Base-by-base conservation (phyloP, 2,797 vertebrate species). In the Carcharodon carcharias region DNA sequence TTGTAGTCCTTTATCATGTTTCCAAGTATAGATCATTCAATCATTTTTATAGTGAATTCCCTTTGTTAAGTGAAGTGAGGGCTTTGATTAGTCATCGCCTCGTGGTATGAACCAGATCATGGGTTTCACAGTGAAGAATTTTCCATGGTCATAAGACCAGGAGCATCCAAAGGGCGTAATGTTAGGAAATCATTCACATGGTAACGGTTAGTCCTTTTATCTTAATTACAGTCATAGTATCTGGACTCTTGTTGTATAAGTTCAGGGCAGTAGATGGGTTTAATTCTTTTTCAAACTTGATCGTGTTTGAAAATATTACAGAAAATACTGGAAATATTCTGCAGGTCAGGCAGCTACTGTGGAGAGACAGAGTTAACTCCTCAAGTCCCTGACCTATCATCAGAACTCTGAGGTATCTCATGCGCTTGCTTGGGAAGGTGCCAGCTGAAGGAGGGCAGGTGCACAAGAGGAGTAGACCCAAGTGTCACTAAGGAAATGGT, bases 141-240 rank as follows among this genome's bases (percentile, higher is more conserved):
- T 96, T 96, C 73, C 96, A 96, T 96, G 61, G 96, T 98, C 98
- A 98, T 96, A 96, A 97, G 97, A 98, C 97, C 96, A 82, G 91
- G 67, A 71, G 87, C 97, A 97, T 97, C 97, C 98, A 98, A 97
- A 97, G 98, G 98, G 97, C 97, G 77, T 18, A 54, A 54, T 77
- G 69, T 95, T 95, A 73, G 11, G 28, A 77, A n/a, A 95, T 95
- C 94, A 77, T 77, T 95, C 94, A 95, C 69, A 77, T 77, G 94
- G 31, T 35, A 95, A 77, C 71, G 77, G 4, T 77, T 77, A 77
- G 69, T 54, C 69, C 28, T 77, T 95, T 73, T 71, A 95, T 95
- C 28, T 28, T 50, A 54, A 69, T 95, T 45, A 45, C 40, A 54
- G 35, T 94, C n/a, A 67, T 65, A 50, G 21, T 16, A 12, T 12